A percentile compares a stretch with the other conserved stretches of the same genome.
phyloP scores from a whole-genome alignment of 2,888 invertebrate species.

The Philonicus albiceps region DNA sequence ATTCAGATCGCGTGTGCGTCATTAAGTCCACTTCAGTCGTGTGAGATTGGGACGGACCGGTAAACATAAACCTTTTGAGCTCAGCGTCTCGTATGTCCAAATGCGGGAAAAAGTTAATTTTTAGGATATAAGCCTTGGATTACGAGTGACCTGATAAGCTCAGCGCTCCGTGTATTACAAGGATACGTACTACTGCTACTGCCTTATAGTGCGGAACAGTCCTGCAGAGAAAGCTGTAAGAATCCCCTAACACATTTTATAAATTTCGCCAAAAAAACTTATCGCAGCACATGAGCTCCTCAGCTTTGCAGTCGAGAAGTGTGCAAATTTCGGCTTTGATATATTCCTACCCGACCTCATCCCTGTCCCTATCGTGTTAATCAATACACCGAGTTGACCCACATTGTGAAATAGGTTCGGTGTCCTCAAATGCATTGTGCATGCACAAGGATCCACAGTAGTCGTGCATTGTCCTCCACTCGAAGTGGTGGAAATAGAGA shows the following conservation, averaged over 20 bases:
- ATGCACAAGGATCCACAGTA: slow-evolving; percentile 1
- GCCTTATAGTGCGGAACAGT: neutral
- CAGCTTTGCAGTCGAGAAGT: neutral
- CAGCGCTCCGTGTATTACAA: neutral
- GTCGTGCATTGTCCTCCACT: neutral
- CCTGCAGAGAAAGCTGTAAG: slow-evolving; percentile 10
- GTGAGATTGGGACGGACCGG: neutral
- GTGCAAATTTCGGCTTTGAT: neutral
- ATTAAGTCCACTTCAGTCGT: neutral
- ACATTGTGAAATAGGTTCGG: slow-evolving; percentile 37
- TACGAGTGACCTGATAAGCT: neutral
- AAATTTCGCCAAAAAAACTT: neutral
- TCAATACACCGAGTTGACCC: slow-evolving; percentile 36
- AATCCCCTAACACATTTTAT: neutral
- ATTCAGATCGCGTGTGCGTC: slow-evolving; percentile 20
- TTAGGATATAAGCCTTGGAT: slow-evolving; percentile 20
- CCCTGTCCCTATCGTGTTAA: slow-evolving; percentile 8
- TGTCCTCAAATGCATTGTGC: slow-evolving; percentile 21
- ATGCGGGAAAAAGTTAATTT: neutral
- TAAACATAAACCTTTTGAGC: neutral
- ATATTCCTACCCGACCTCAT: neutral
- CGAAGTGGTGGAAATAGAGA: slow-evolving; percentile 8
- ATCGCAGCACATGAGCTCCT: neutral
- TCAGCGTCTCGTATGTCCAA: neutral
- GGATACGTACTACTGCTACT: neutral